A percentile compares a stretch with the other conserved stretches of the same genome.
phyloP scores from a whole-genome alignment of 2,888 invertebrate genomes.

The Sympetrum striolatum region DNA sequence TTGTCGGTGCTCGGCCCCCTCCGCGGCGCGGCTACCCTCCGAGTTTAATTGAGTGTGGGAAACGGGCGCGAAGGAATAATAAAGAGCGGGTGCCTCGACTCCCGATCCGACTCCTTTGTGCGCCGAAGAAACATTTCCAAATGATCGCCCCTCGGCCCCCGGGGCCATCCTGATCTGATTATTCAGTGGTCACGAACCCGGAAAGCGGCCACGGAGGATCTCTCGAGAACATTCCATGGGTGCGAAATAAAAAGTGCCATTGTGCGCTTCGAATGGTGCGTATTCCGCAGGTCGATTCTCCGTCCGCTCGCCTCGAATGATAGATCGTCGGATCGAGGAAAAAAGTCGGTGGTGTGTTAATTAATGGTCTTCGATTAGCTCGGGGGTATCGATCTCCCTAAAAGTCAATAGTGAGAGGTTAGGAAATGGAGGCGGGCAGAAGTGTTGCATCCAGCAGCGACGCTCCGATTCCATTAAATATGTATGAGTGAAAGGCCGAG shows the following conservation, averaged over 20 bases:
- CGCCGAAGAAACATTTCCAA: not conserved
- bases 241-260: not conserved
- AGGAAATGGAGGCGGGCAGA: too few relatives aligned
- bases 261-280: not conserved
- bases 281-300: not conserved
- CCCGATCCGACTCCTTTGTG: not conserved
- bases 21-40: not conserved
- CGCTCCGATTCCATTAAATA: not conserved
- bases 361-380: not conserved
- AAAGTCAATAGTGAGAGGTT: not conserved
- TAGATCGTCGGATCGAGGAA: not conserved
- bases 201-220: not conserved
- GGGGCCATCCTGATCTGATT: not conserved
- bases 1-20: not conserved
- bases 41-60: slow-evolving; percentile 21
- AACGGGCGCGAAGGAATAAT: not conserved
- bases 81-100: not conserved
- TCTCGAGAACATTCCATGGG: not conserved
- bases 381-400: not conserved
- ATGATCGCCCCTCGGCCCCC: not conserved
- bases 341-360: not conserved
- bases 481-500: not conserved
- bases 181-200: slow-evolving; percentile 38
- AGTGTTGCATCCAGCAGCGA: not conserved
- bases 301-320: not conserved